Evolutionary conservation across 2,888 invertebrate genomes (phyloP).

Genomic region (Yponomeuta evonymella): DNA sequence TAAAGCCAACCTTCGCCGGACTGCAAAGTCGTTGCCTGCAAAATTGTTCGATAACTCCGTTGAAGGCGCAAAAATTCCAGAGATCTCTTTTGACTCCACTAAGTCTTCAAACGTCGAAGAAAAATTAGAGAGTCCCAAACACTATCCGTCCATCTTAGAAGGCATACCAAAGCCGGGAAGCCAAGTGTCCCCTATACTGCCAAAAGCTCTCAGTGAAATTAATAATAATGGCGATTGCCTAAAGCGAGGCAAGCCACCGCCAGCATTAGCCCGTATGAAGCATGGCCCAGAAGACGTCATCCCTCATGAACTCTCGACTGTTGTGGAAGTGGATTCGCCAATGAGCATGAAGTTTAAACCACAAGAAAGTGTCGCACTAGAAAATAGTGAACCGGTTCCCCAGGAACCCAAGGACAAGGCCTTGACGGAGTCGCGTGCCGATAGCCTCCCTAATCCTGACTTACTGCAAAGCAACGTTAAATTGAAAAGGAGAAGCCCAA

Average conservation of each 20-base stretch:
- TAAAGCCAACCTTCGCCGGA: not conserved
- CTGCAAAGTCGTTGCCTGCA: not conserved
- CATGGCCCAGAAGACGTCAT: slow-evolving; percentile 43
- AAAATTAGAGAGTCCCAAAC: slow-evolving; percentile 13
- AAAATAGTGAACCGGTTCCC: slow-evolving; percentile 30
- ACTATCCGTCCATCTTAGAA: slow-evolving; percentile 42
- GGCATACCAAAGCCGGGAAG: slow-evolving; percentile 51
- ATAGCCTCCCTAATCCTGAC: slow-evolving; percentile 35
- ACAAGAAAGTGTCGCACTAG: not conserved
- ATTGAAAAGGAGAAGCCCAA: slow-evolving; percentile 29
- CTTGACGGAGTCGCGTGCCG: slow-evolving; percentile 12
- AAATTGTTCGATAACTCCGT: not conserved
- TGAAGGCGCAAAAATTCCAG: not conserved
- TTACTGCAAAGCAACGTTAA: slow-evolving; percentile 36
- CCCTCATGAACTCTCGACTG: slow-evolving; percentile 81
- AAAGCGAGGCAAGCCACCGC: slow-evolving; percentile 53
- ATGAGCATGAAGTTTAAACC: slow-evolving; percentile 66
- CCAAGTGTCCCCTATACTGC: not conserved
- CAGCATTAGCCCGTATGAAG: slow-evolving; percentile 60
- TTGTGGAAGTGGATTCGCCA: slow-evolving; percentile 81
- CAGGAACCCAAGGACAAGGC: not conserved
- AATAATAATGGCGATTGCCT: slow-evolving; percentile 31
- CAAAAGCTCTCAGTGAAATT: slow-evolving; percentile 15
- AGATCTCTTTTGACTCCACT: not conserved
- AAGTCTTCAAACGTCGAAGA: slow-evolving; percentile 2